A percentile compares a stretch with the other conserved stretches of the same genome.
phyloP scores from a whole-genome alignment of 2,113 vertebrate species.

The Callospermophilus lateralis region DNA sequence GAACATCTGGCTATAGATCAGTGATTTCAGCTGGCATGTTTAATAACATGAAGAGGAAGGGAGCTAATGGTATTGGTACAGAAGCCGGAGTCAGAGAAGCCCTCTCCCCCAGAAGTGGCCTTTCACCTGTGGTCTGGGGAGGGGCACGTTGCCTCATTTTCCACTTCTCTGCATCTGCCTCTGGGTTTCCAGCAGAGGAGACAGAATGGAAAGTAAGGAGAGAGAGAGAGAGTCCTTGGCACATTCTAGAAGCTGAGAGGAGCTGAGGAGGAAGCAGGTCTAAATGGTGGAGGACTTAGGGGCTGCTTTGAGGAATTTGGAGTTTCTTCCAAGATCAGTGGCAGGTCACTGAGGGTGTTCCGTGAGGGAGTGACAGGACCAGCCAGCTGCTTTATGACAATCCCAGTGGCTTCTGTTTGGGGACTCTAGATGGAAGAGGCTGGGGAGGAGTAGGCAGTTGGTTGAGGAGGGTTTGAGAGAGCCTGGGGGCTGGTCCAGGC shows the following conservation, averaged over 20 bases:
- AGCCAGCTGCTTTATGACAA: accelerated
- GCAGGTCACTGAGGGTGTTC: neutral
- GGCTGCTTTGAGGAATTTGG: neutral
- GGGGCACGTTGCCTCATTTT: neutral
- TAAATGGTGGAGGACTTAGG: neutral
- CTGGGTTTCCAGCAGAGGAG: too few relatives aligned
- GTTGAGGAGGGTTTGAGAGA: too few relatives aligned
- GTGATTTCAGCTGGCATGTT: neutral
- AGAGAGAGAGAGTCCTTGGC: neutral
- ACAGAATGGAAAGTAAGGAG: neutral
- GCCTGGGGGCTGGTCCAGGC: neutral
- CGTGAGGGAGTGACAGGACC: neutral
- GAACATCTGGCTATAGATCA: neutral
- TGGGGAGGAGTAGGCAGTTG: neutral
- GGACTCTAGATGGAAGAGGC: neutral
- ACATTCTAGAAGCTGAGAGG: neutral
- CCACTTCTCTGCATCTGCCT: neutral
- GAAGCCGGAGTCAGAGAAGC: neutral
- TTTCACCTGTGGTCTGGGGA: neutral
- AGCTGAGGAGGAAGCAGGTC: neutral
- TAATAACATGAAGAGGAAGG: neutral
- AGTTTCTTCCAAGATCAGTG: neutral
- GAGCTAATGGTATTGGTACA: too few relatives aligned
- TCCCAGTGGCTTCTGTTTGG: neutral
- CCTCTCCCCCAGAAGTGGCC: too few relatives aligned